Percentiles rank a stretch among this genome's conserved stretches.
These are phyloP conservation scores for Iguana delicatissima DNA, from an alignment of 2,797 vertebrate genomes.

Conservation along the genomic window DNA sequence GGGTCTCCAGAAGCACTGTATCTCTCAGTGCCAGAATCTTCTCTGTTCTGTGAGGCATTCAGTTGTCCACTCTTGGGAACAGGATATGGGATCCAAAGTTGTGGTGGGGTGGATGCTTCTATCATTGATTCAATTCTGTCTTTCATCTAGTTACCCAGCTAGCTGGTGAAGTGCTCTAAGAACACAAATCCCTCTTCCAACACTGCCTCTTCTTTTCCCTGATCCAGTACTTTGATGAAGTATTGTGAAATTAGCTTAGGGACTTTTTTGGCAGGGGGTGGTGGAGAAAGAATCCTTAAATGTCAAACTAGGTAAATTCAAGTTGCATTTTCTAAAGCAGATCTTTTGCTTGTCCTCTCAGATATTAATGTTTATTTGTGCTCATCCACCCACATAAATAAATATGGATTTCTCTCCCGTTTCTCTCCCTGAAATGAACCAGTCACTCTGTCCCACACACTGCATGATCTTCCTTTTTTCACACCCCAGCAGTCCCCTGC, in stretches of 20 bases:
- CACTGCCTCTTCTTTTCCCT: background rate
- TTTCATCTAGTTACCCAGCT: background rate
- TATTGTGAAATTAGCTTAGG: background rate
- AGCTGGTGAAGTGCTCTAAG: background rate
- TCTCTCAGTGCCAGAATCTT: background rate
- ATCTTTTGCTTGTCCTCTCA: background rate
- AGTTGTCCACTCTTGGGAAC: background rate
- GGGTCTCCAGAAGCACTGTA: background rate
- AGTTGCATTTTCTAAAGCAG: background rate
- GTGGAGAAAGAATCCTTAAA: background rate
- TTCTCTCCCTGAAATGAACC: background rate
- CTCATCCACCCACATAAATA: background rate
- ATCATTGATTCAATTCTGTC: background rate
- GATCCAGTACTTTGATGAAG: background rate
- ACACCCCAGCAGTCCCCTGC: background rate
- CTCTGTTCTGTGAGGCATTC: background rate
- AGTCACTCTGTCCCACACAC: background rate
- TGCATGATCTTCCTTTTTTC: background rate
- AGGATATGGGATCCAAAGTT: background rate
- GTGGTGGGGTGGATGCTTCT: background rate
- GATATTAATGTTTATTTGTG: background rate
- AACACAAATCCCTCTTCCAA: background rate
- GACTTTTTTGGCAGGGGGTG: background rate
- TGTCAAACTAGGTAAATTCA: background rate
- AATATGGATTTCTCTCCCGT: background rate